Percentiles rank a stretch among this genome's conserved stretches.
Conservation (phyloP, 2,888 invertebrate genomes). For the Hofmannophila pseudospretella region DNA sequence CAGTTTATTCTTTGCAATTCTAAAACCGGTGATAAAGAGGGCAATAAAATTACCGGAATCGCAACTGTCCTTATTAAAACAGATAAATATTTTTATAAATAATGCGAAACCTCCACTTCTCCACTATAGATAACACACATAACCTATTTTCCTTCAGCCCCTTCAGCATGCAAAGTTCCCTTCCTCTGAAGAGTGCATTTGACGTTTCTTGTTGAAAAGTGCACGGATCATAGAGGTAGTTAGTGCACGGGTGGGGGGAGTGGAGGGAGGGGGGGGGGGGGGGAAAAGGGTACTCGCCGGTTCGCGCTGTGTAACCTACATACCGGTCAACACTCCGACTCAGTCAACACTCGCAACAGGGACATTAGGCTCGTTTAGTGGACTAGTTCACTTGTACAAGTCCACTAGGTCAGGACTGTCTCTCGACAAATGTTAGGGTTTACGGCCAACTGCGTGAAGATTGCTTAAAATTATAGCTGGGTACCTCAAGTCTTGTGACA, state of each 20-base stretch:
- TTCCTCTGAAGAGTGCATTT: slow-evolving; percentile 43
- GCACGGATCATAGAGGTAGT: slow-evolving; percentile 68
- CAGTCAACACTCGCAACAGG: slow-evolving; percentile 78
- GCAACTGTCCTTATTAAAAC: too few species aligned
- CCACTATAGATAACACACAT: background rate
- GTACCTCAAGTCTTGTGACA: too few species aligned
- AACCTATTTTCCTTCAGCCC: slow-evolving; percentile 1
- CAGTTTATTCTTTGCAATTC: too few species aligned
- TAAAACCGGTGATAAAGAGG: too few species aligned
- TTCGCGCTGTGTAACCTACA: slow-evolving; percentile 74
- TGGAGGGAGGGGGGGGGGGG: slow-evolving; percentile 23
- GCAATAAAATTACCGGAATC: too few species aligned
- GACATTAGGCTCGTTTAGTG: slow-evolving; percentile 65
- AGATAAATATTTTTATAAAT: too few species aligned
- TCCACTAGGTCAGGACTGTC: slow-evolving; percentile 15
- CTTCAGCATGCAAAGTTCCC: background rate
- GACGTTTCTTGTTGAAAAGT: slow-evolving; percentile 68
- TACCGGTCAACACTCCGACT: slow-evolving; percentile 78
- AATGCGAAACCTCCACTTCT: too few species aligned
- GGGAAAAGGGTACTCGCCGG: slow-evolving; percentile 41
- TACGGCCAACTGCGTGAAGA: too few species aligned
- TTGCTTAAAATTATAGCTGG: too few species aligned
- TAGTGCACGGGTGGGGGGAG: slow-evolving; percentile 41
- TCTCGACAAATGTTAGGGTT: slow-evolving; percentile 5
- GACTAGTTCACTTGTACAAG: slow-evolving; percentile 48